phyloP scores from a whole-genome alignment of 2,888 invertebrate species.

The Limnephilus auricula region DNA sequence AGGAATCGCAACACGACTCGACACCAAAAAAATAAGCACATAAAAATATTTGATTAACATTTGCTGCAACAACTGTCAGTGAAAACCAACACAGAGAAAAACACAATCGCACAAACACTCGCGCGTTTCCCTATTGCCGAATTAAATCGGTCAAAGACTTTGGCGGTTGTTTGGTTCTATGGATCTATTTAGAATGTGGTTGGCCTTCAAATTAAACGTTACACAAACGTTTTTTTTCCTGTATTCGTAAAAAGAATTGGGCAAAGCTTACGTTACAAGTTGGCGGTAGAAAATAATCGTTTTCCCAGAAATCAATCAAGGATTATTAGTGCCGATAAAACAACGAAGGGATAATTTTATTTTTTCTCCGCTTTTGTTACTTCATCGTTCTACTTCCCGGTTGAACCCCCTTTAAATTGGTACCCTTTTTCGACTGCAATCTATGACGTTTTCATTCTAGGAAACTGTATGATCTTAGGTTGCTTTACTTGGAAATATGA shows the following conservation, averaged over 20 bases:
- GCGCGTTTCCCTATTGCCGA: constrained; percentile 63
- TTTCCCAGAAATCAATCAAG: constrained; percentile 36
- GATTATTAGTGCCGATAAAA: neutral
- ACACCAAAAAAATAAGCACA: neutral
- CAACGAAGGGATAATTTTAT: neutral
- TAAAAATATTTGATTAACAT: neutral
- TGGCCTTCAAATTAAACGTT: constrained; percentile 65
- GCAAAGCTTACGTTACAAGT: constrained; percentile 34
- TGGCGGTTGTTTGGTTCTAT: constrained; percentile 56
- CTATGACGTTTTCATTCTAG: neutral
- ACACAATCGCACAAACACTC: constrained; percentile 35
- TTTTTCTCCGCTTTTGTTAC: neutral
- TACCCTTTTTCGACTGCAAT: neutral
- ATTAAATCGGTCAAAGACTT: constrained; percentile 66
- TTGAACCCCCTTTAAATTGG: neutral
- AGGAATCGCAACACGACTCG: neutral
- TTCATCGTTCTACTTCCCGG: neutral
- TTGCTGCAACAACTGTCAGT: neutral
- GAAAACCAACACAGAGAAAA: neutral
- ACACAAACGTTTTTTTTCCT: constrained; percentile 63
- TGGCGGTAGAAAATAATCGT: constrained; percentile 21
- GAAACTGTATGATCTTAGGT: neutral
- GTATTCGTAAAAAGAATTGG: constrained; percentile 33
- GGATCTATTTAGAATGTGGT: constrained; percentile 66
- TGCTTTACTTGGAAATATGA: neutral